Percentiles rank a stretch among this genome's conserved stretches.
Conservation (phyloP, 2,888 invertebrate species). For the Acleris cristana region DNA sequence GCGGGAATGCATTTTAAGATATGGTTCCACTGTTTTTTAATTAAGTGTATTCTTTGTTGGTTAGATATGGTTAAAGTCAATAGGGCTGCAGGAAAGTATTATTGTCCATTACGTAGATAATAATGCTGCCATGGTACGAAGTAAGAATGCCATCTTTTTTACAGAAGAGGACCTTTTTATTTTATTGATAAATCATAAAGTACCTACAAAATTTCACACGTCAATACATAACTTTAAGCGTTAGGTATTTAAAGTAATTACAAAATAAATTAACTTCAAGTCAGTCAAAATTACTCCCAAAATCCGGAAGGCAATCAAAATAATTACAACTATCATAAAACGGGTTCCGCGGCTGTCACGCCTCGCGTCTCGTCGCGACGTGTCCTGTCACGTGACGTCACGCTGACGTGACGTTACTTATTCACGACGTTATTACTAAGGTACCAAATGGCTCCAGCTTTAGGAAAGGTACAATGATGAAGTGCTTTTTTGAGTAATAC, state of each 20-base stretch:
- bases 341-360: neutral
- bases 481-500: neutral
- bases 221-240: too few relatives aligned
- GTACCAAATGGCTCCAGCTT: neutral
- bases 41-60: slow-evolving; percentile 2
- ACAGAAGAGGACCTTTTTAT: too few relatives aligned
- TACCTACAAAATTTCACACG: too few relatives aligned
- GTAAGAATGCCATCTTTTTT: too few relatives aligned
- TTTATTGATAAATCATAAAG: too few relatives aligned
- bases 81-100: neutral
- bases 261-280: too few relatives aligned
- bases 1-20: slow-evolving; percentile 14
- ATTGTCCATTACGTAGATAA: too few relatives aligned
- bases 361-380: slow-evolving; percentile 45
- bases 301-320: slow-evolving; percentile 1
- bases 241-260: too few relatives aligned
- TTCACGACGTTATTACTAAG: slow-evolving; percentile 8
- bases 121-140: too few relatives aligned
- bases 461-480: neutral
- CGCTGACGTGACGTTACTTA: slow-evolving; percentile 22
- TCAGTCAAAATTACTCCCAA: too few relatives aligned
- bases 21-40: slow-evolving; percentile 21
- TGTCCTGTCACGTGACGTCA: slow-evolving; percentile 44
- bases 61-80: neutral
- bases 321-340: slow-evolving; percentile 15